Conservation (phyloP, 2,113 vertebrate species). For the Oncorhynchus tshawytscha region DNA sequence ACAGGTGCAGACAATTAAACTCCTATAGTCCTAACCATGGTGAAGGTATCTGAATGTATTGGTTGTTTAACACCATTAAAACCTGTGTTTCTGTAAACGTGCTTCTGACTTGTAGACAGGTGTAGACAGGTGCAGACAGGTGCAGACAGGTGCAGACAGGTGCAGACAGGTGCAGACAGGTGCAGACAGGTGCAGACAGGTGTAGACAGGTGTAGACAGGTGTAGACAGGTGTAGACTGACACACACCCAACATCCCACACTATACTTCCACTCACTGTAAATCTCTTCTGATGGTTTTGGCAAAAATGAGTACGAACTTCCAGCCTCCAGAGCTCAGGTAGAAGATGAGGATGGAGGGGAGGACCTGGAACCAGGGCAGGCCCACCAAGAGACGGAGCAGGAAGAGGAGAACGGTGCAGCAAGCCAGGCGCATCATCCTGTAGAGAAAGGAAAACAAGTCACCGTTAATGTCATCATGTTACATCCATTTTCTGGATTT, state of each 20-base stretch:
- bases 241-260: not conserved
- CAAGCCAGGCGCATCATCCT: conserved; percentile 85
- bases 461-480: not conserved
- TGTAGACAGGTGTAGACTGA: not conserved
- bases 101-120: not conserved
- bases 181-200: not conserved
- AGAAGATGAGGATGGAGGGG: conserved; percentile 82
- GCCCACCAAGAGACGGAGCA: conserved; percentile 79
- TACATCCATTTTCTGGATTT: not conserved
- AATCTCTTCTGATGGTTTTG: conserved; percentile 86
- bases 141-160: too few species aligned
- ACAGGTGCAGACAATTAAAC: not conserved
- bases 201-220: not conserved
- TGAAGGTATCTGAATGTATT: too few species aligned
- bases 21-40: not conserved
- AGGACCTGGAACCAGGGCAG: conserved; percentile 87
- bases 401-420: conserved; percentile 80
- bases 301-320: conserved; percentile 79
- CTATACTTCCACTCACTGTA: conserved; percentile 77
- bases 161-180: not conserved
- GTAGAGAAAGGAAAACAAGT: conserved; percentile 16
- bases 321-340: conserved; percentile 90
- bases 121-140: too few species aligned
- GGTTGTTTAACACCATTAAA: too few species aligned
- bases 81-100: too few species aligned